Base-by-base conservation (phyloP, 35 echinoderm and acorn worm species). In the Ophiothrix spiculata region DNA sequence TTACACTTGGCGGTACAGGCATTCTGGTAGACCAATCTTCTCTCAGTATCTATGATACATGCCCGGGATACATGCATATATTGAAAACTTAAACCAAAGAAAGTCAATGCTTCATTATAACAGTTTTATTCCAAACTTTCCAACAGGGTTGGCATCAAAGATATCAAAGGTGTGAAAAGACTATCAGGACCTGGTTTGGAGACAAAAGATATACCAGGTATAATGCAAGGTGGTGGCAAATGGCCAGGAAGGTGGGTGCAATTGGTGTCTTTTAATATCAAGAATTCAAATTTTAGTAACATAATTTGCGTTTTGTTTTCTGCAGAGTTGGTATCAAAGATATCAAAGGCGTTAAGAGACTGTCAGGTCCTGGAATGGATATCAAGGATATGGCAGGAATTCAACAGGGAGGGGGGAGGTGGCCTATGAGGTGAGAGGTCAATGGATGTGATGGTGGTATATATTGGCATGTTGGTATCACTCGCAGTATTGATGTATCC, bases 151-250 rank as follows among this genome's bases (percentile, higher is more conserved):
- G 95, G 95, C 63, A 73, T 97, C 0, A 97, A 97, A 86, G 88
- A 97, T 74, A 80, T 97, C 25, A 90, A 93, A 28, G 95, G 95
- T 64, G 40, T 84, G 17, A 85, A 90, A 38, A 82, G 95, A 42
- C 86, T 97, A n/a, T 81, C 91, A 32, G 95, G 95, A 73, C 95
- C 95, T 49, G 95, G 95, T 19, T 78, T 90, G 39, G 75, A 82
- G 31, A 88, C 77, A 10, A 56, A 87, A 56, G 85, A 97, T 54
- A 88, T 81, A 3, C 91, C 91, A 56, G 95, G 95, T 28, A 89
- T 97, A 33, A 97, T 97, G 95, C 91, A 93, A 75, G 95, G 95
- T 40, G 95, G 95, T 35, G 95, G 95, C 39, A 97, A 97, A 81
- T 97, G 95, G 95, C 95, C 95, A 11, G 41, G 40, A 42, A 93